Evolutionary conservation across 2,888 invertebrate genomes (phyloP).

Genomic region (Nymphalis c-album): DNA sequence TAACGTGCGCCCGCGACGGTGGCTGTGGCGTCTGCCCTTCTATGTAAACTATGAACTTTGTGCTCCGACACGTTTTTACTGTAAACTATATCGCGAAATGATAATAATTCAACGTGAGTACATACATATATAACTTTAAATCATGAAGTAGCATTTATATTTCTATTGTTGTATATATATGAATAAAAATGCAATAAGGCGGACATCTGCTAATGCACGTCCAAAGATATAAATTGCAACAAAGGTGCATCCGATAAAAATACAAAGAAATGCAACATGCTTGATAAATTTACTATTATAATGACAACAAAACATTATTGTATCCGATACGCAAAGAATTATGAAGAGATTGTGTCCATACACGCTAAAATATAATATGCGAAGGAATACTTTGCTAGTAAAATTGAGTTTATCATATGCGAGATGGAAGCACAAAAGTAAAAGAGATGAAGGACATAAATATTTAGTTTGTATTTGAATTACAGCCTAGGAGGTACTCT

Average conservation of each 20-base stretch:
- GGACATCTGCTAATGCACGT: conserved; percentile 33
- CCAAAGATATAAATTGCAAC: conserved; percentile 27
- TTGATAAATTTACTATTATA: conserved; percentile 34
- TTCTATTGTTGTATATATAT: conserved; percentile 6
- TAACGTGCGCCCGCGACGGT: conserved; percentile 48
- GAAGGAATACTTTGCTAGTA: conserved; percentile 38
- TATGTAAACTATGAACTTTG: conserved; percentile 37
- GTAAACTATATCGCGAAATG: conserved; percentile 8
- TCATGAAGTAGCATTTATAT: not conserved
- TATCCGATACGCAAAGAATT: conserved; percentile 30
- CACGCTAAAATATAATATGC: conserved; percentile 36
- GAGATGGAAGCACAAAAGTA: conserved; percentile 52
- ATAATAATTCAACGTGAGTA: conserved; percentile 2
- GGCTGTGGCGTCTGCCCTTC: conserved; percentile 62
- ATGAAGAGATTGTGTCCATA: conserved; percentile 32
- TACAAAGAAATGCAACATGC: conserved; percentile 31
- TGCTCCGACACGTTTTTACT: conserved; percentile 27
- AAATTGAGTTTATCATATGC: conserved; percentile 47
- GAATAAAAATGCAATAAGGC: conserved; percentile 13
- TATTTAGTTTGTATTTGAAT: conserved; percentile 64
- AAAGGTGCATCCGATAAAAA: conserved; percentile 31
- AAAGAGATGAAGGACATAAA: conserved; percentile 55
- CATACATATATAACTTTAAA: not conserved
- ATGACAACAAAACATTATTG: conserved; percentile 33
- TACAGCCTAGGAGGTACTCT: conserved; percentile 52